Evolutionary conservation across 2,888 invertebrate genomes (phyloP).

Genomic region (Cyclophora albipunctata): DNA sequence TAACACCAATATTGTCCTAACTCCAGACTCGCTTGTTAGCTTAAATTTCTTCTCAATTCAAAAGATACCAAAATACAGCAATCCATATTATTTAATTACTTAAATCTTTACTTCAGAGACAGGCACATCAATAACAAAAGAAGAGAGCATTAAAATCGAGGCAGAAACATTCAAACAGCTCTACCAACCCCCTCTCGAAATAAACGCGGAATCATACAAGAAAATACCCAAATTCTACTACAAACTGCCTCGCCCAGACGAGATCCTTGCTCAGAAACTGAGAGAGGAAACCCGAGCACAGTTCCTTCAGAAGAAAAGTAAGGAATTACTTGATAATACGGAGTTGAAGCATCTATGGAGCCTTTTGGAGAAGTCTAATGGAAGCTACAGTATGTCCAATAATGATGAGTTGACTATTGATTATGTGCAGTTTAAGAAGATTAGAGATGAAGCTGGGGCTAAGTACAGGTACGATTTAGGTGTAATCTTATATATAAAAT

Average conservation of each 20-base stretch:
- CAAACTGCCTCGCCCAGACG: conserved; percentile 84
- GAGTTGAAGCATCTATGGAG: conserved; percentile 91
- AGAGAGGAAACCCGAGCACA: conserved; percentile 92
- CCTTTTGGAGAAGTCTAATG: conserved; percentile 87
- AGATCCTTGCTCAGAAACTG: conserved; percentile 85
- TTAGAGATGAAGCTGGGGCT: conserved; percentile 81
- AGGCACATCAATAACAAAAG: conserved; percentile 52
- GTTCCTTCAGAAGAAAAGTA: conserved; percentile 89
- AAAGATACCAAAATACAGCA: too few species aligned
- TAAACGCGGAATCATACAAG: conserved; percentile 68
- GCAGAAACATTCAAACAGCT: conserved; percentile 72
- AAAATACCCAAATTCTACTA: conserved; percentile 85
- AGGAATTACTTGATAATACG: conserved; percentile 88
- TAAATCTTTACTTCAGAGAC: conserved; percentile 34
- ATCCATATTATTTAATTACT: too few species aligned
- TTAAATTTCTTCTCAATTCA: too few species aligned
- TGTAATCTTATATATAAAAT: not conserved
- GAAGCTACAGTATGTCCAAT: conserved; percentile 77
- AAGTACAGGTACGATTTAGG: conserved; percentile 78
- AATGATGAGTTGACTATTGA: conserved; percentile 88
- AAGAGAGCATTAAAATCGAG: conserved; percentile 66
- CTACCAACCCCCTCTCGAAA: conserved; percentile 68
- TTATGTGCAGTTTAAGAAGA: conserved; percentile 89
- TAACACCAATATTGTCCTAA: too few species aligned
- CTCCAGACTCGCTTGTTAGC: too few species aligned